Evolutionary conservation across 2,888 invertebrate genomes (phyloP), one percentile per base, ranked within the genome.

Genomic region (Chymomyza procnemis): DNA sequence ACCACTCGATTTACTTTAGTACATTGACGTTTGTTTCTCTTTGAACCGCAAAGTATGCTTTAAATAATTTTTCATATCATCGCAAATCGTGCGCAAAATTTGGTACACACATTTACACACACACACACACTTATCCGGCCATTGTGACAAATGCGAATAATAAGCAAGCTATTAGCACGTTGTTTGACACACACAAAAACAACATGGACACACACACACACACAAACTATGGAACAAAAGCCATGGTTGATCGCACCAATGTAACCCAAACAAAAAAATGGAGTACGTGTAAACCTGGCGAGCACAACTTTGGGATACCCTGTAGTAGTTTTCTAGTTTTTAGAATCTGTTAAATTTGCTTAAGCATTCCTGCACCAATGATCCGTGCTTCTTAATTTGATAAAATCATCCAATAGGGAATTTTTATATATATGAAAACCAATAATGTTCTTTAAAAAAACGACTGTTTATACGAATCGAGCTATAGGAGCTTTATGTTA

Each of bases 101-200:
- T 66, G 67, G 80, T 77, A 73, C 73, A 63, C 57, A 69, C 61
- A 67, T 77, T 71, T 71, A 63, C 57, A 69, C 61, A 67, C 58
- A 54, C 50, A 16, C 16, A 22, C 56, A 18, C 5, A 12, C 48
- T 26, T 26, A 58, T 46, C 54, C 52, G 55, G 19, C 52, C 52
- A 52, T 26, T 26, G 46, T 50, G 19, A 56, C n/a, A 52, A 59
- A 64, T 61, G 41, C 66, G 72, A 66, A 73, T 73, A 79, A 82
- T 79, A 85, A 77, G 75, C 75, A 77, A 75, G 73, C 83, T 72
- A 75, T 80, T 82, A 85, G 65, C 80, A 85, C 82, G 67, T 71
- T 75, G 71, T 69, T 73, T 59, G 67, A 59, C 64, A 52, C 58
- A 61, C 50, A 50, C 34, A 50, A 12, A 50, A 9, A 50, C 50